Evolutionary conservation across 2,888 invertebrate species (phyloP).

Genomic region (Ennomos erosarius): DNA sequence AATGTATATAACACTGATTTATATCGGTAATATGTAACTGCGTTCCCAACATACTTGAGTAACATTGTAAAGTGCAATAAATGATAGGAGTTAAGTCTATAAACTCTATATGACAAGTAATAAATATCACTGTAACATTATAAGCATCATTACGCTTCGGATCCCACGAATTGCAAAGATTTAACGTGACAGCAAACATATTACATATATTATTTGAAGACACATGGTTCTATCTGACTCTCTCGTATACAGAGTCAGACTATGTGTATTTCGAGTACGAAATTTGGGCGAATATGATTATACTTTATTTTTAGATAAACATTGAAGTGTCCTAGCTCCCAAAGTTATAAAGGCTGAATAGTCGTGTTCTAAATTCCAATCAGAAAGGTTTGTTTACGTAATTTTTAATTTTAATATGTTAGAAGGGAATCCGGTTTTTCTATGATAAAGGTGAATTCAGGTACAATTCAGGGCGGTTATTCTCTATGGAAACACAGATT

Average conservation of each 20-base stretch:
- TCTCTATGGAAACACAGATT: no score
- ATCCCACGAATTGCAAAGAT: slow-evolving; percentile 32
- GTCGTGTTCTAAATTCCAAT: background rate
- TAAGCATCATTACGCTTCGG: slow-evolving; percentile 24
- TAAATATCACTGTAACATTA: slow-evolving; percentile 25
- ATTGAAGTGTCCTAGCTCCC: slow-evolving; percentile 4
- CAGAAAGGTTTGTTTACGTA: no score
- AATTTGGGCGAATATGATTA: background rate
- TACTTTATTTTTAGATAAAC: slow-evolving; percentile 1
- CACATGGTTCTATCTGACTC: slow-evolving; percentile 17
- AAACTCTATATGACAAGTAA: slow-evolving; percentile 21
- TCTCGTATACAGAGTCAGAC: slow-evolving; percentile 8
- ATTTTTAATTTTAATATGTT: no score
- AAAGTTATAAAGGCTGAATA: slow-evolving; percentile 2
- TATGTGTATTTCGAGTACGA: background rate
- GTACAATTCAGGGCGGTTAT: no score
- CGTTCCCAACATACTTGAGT: background rate
- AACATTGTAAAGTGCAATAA: slow-evolving; percentile 14
- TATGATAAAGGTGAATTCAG: no score
- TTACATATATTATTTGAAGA: slow-evolving; percentile 31
- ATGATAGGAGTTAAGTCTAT: slow-evolving; percentile 7
- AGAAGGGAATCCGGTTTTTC: no score
- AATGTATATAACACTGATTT: background rate
- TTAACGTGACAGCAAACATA: slow-evolving; percentile 37
- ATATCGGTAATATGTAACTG: slow-evolving; percentile 2